Conservation (phyloP, 1,140 invertebrate genomes). For the Hylaeus anthracinus region DNA sequence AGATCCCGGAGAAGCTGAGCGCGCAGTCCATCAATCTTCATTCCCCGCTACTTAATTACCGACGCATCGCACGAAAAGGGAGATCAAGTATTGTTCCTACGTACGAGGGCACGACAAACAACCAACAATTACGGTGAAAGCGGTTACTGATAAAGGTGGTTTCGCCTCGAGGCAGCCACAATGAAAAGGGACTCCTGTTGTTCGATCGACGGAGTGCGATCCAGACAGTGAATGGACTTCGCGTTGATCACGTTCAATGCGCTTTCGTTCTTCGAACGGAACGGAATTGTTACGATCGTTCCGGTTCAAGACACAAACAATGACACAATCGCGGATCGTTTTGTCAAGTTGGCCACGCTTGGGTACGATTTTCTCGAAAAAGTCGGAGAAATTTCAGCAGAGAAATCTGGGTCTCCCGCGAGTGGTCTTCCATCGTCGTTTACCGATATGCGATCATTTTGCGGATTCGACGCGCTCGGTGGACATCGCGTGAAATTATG, state of each 20-base stretch:
- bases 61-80: slow-evolving; percentile 40
- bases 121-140: slow-evolving; percentile 41
- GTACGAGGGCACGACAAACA: slow-evolving; percentile 11
- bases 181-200: slow-evolving; percentile 12
- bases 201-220: not conserved
- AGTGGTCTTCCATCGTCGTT: not conserved
- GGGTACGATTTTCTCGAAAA: not conserved
- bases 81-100: slow-evolving; percentile 35
- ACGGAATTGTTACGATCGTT: too few relatives aligned
- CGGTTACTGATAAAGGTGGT: slow-evolving; percentile 14
- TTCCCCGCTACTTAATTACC: slow-evolving; percentile 54
- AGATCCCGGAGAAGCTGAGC: slow-evolving; percentile 36
- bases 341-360: not conserved
- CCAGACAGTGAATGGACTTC: not conserved
- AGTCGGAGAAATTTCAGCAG: not conserved
- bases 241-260: too few relatives aligned
- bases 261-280: too few relatives aligned
- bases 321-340: not conserved
- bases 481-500: too few relatives aligned
- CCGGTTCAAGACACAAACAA: too few relatives aligned
- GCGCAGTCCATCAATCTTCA: slow-evolving; percentile 55
- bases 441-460: too few relatives aligned
- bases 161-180: not conserved
- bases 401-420: not conserved
- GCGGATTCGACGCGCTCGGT: too few relatives aligned